Base-by-base conservation (phyloP, 2,888 invertebrate genomes). In the Dioctria rufipes region DNA sequence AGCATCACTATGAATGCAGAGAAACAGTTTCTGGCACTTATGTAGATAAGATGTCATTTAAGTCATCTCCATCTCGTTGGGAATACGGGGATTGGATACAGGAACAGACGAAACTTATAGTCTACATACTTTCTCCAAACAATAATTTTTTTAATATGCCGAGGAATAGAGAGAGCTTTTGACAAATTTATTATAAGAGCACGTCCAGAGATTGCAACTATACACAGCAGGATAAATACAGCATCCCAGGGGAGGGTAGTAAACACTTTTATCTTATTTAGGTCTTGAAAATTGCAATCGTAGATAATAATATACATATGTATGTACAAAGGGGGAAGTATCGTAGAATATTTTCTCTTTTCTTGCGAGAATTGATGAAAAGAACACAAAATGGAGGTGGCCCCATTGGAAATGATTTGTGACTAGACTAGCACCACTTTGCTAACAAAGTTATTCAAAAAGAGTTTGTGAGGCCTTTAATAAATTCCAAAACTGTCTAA, bases 401-500 rank as follows among this genome's bases (percentile, higher is more conserved):
- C 25, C 25, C 25, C 25, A 25, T n/a, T 25, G 25, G 25, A 25
- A 25, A 25, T 25, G 25, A 25, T 25, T 25, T 25, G 25, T 25
- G 25, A 25, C 25, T 25, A 1, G 25, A 25, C 25, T 25, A 1
- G 25, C 25, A 25, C 25, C 25, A 25, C 25, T 25, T 25, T 25
- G 54, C 9, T 54, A 8, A 54, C 54, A 4, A 54, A 11, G 6
- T 63, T 63, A 77, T 42, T 46, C 63, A 63, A 9, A 43, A 63
- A 77, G 63, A 25, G 63, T 61, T 25, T 25, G 25, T 25, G 25
- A 63, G 39, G 49, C 49, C 46, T 77, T 77, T 63, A 77, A 77
- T 63, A 77, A 77, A 75, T 77, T 61, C 77, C 39, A 37, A 77
- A 77, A 77, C 25, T 77, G 46, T 40, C 63, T 37, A 63, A 77